Evolutionary conservation across 2,888 invertebrate species (phyloP).

Genomic region (Seira sanloemensis): DNA sequence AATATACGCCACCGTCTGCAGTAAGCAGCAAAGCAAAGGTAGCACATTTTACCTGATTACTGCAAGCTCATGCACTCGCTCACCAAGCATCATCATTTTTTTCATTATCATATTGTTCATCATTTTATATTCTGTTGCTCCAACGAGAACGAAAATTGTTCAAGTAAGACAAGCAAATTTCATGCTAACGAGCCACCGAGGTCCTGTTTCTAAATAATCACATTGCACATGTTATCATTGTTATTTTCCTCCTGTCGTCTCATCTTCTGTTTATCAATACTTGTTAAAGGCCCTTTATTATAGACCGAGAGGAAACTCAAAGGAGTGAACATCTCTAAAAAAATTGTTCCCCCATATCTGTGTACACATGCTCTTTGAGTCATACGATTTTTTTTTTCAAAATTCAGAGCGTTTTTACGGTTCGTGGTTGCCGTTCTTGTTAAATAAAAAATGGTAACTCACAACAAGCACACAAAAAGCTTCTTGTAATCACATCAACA

Average conservation of each 20-base stretch:
- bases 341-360: too few species aligned
- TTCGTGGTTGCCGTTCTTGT: slow-evolving; percentile 37
- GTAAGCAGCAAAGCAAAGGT: too few species aligned
- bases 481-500: slow-evolving; percentile 17
- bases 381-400: too few species aligned
- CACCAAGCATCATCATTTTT: slow-evolving; percentile 31
- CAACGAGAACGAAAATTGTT: neutral
- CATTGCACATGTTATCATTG: slow-evolving; percentile 49
- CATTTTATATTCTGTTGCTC: slow-evolving; percentile 1
- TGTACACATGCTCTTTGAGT: too few species aligned
- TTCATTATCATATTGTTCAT: slow-evolving; percentile 27
- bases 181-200: slow-evolving; percentile 59
- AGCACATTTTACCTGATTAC: too few species aligned
- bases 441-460: neutral
- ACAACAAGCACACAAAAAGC: slow-evolving; percentile 5
- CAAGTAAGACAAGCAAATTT: slow-evolving; percentile 58
- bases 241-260: slow-evolving; percentile 55
- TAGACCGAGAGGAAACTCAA: too few species aligned
- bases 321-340: too few species aligned
- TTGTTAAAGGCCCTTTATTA: slow-evolving; percentile 40
- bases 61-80: slow-evolving; percentile 28
- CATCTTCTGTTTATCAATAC: slow-evolving; percentile 58
- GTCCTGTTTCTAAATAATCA: slow-evolving; percentile 29
- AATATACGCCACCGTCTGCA: too few species aligned
- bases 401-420: slow-evolving; percentile 56